These are phyloP conservation scores for Brevimyrus niger DNA, from an alignment of 2,113 vertebrate genomes.

Conservation along the genomic window DNA sequence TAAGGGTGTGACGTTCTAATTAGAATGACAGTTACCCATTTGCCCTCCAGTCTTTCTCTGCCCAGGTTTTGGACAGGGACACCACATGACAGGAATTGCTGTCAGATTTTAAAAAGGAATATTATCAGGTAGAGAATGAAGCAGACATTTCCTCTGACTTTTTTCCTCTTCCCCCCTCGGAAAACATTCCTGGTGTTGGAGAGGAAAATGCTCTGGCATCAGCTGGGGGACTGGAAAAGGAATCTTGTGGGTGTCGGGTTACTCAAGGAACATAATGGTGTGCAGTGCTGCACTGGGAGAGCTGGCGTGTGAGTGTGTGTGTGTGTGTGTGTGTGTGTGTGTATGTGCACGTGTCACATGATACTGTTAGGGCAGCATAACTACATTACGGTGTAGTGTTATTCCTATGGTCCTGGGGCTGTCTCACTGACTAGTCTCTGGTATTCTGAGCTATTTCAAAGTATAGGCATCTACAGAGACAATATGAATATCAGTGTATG, in stretches of 20 bases:
- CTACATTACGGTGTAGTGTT: not conserved
- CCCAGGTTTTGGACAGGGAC: constrained; percentile 35
- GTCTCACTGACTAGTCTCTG: not conserved
- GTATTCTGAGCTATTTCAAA: not conserved
- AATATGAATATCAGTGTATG: not conserved
- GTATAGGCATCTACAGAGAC: too few species aligned
- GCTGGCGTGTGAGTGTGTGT: not conserved
- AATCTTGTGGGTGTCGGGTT: constrained; percentile 1
- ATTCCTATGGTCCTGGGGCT: not conserved
- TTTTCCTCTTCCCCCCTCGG: constrained; percentile 28
- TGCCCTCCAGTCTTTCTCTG: constrained; percentile 30
- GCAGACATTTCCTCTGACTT: constrained; percentile 43
- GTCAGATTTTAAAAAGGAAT: constrained; percentile 44
- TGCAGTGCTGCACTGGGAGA: not conserved
- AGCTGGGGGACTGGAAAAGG: not conserved
- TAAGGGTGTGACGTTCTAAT: not conserved
- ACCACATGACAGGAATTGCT: constrained; percentile 53
- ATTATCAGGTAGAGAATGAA: constrained; percentile 63
- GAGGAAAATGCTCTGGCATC: constrained; percentile 22
- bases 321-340: not conserved
- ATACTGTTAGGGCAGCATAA: not conserved
- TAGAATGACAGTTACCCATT: not conserved
- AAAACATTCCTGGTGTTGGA: constrained; percentile 9
- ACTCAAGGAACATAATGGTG: not conserved
- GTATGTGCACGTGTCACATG: not conserved